Conservation (phyloP, 1,140 invertebrate genomes). For the Drosophila triauraria region DNA sequence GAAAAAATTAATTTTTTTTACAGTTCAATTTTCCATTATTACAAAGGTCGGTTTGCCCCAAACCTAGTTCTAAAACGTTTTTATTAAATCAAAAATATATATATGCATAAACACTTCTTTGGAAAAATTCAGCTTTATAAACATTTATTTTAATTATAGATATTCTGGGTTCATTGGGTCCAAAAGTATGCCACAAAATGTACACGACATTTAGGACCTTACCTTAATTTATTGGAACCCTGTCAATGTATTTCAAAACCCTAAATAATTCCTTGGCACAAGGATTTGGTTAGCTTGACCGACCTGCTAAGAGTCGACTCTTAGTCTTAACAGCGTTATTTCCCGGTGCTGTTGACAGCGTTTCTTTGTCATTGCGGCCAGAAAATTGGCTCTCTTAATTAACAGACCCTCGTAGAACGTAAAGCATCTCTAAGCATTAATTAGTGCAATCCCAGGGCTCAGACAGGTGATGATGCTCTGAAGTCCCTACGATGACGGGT, state of each 20-base stretch:
- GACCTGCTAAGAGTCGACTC: neutral
- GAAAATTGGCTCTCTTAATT: conserved; percentile 48
- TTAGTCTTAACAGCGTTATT: neutral
- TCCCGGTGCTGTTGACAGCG: conserved; percentile 5
- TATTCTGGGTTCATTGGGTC: too few relatives aligned
- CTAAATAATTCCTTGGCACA: too few relatives aligned
- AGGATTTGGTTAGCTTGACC: neutral
- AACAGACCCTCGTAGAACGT: conserved; percentile 37
- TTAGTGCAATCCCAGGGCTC: conserved; percentile 31
- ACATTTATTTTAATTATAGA: too few relatives aligned
- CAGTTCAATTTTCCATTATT: too few relatives aligned
- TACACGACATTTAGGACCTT: neutral
- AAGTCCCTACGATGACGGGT: conserved; percentile 25
- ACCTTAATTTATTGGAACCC: neutral
- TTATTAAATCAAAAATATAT: too few relatives aligned
- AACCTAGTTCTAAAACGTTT: too few relatives aligned
- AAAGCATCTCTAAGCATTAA: conserved; percentile 47
- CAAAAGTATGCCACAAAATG: too few relatives aligned
- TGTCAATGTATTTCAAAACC: neutral
- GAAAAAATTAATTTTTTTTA: conserved; percentile 10
- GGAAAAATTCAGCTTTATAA: too few relatives aligned
- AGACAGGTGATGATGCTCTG: conserved; percentile 55
- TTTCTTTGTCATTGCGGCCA: conserved; percentile 4
- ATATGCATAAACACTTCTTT: too few relatives aligned
- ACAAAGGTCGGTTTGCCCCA: too few relatives aligned